Base-by-base conservation (phyloP, 1,140 invertebrate species). In the Drosophila virilis region DNA sequence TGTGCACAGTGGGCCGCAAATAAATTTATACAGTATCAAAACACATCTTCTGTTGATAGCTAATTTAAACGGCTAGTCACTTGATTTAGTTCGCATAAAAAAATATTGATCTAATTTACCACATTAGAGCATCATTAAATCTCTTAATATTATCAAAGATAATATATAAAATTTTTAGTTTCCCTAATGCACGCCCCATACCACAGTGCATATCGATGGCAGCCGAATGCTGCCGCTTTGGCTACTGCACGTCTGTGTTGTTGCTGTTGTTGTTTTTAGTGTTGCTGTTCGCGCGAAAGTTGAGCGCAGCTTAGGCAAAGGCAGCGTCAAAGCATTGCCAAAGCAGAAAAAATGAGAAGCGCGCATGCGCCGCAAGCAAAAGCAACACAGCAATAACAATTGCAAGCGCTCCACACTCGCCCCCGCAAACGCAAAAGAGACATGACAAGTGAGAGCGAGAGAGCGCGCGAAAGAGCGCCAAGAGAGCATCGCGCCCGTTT, bases 281-380 rank as follows among this genome's bases (percentile, higher is more conserved):
- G 64, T 46, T 33, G 45, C 46, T 61, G 37, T 64, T 66, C 69
- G 48, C 81, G 82, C 81, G 78, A 85, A 85, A 85, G 82, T 88
- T 80, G 71, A 80, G 81, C 81, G 74, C 69, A 77, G 69, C 79
- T 74, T 64, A 58, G 64, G 61, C 51, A 67, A 35, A 71, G 70
- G 59, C 64, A 73, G 55, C 70, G 60, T 64, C 62, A 66, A 71
- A 70, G 75, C 76, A 81, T 73, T 80, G 80, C 73, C 80, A 84
- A 84, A 55, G 40, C 42, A 55, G 42, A 79, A 79, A 77, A 35
- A 54, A 40, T 35, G 10, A 42, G 22, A 48, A 73, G 59, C 42
- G 64, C 77, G 80, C 80, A 51, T 79, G 80, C 80, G 80, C 62
- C 64, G 43, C 54, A 66, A 72, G 57, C 74, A 77, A 77, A 77